These are phyloP conservation scores for Cryptocephalus primarius DNA, from an alignment of 2,888 invertebrate genomes.

Conservation along the genomic window DNA sequence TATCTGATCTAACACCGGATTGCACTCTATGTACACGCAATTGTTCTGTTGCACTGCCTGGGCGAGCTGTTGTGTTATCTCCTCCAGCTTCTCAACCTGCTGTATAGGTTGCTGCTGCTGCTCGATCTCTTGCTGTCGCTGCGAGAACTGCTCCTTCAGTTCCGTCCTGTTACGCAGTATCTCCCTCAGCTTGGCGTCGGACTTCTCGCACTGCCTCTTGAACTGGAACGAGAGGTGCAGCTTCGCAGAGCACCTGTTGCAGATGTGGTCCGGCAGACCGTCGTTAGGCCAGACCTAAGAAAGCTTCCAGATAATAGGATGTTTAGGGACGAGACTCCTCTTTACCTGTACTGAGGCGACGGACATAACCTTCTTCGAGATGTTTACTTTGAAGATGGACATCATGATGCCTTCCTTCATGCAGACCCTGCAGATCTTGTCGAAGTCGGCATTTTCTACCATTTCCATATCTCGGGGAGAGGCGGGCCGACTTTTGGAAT, in stretches of 20 bases:
- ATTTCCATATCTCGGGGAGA: no score
- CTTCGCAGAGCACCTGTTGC: constrained; percentile 38
- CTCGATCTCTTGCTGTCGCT: neutral
- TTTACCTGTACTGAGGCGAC: constrained; percentile 38
- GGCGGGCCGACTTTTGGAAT: no score
- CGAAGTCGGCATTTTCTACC: constrained; percentile 21
- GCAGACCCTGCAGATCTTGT: constrained; percentile 37
- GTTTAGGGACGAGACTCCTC: no score
- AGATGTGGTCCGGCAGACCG: constrained; percentile 37
- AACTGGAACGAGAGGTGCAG: constrained; percentile 39
- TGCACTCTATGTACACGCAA: constrained; percentile 33
- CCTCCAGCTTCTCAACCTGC: neutral
- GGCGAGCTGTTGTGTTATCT: constrained; percentile 13
- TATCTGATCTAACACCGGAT: constrained; percentile 23
- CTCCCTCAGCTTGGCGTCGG: constrained; percentile 36
- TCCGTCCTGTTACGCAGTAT: constrained; percentile 19
- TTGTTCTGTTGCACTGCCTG: constrained; percentile 19
- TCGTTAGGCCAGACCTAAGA: constrained; percentile 40
- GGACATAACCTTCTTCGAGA: constrained; percentile 39
- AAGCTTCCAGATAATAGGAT: neutral
- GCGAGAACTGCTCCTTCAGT: neutral
- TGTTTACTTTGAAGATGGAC: constrained; percentile 39
- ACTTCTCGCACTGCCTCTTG: constrained; percentile 38
- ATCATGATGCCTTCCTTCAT: constrained; percentile 35
- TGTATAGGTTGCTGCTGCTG: neutral